These are phyloP conservation scores for Leptogaster cylindrica DNA, from an alignment of 2,888 invertebrate genomes.

Conservation along the genomic window DNA sequence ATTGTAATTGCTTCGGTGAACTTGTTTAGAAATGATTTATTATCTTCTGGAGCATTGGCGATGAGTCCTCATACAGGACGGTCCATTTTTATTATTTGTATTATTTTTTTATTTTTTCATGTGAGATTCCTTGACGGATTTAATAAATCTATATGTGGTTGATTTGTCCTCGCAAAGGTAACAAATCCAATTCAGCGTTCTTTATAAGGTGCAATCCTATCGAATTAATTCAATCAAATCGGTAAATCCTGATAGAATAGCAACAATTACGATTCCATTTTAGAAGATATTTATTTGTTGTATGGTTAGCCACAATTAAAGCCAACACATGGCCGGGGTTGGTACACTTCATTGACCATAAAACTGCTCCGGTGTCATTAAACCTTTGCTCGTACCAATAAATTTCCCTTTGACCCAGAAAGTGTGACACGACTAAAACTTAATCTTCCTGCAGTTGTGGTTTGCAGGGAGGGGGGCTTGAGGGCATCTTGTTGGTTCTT, in stretches of 20 bases:
- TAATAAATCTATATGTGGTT: neutral
- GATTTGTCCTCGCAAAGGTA: neutral
- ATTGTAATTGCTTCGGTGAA: conserved; percentile 11
- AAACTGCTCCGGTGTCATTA: conserved; percentile 12
- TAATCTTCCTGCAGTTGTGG: conserved; percentile 30
- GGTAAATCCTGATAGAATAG: neutral
- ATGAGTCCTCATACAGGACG: no score
- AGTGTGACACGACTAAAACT: conserved; percentile 32
- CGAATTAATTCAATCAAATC: conserved; percentile 28
- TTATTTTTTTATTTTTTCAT: no score
- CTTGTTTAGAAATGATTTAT: conserved; percentile 17
- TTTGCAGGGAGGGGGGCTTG: neutral
- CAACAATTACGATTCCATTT: conserved; percentile 28
- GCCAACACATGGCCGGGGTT: neutral
- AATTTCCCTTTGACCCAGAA: conserved; percentile 40
- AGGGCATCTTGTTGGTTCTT: neutral
- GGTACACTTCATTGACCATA: neutral
- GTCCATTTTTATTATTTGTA: no score
- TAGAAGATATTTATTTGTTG: conserved; percentile 13
- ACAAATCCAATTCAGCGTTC: conserved; percentile 23
- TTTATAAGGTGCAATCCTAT: neutral
- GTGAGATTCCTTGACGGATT: neutral
- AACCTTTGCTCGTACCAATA: conserved; percentile 13
- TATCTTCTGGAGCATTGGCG: no score
- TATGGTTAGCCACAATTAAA: conserved; percentile 25